Percentiles rank a stretch among this genome's conserved stretches.
These are phyloP conservation scores for Theretra japonica DNA, from an alignment of 2,888 invertebrate genomes.

Conservation along the genomic window DNA sequence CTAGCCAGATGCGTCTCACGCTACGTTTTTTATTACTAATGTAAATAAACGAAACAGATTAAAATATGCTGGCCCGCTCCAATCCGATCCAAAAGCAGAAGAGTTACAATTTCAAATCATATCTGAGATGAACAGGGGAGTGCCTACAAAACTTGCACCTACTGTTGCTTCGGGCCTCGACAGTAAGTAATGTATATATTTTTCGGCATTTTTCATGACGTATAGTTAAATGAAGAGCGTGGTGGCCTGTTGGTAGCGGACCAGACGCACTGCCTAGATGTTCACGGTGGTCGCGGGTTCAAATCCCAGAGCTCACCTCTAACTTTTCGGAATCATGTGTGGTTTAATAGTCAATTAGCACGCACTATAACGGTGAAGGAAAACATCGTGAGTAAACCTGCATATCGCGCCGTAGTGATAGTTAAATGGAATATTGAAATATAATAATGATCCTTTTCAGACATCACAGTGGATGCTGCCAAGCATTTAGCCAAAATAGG, in stretches of 20 bases:
- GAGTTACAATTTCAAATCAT: slow-evolving; percentile 53
- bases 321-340: too few species aligned
- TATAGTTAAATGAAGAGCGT: too few species aligned
- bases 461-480: slow-evolving; percentile 57
- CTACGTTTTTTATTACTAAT: neutral
- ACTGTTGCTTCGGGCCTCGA: slow-evolving; percentile 49
- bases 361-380: too few species aligned
- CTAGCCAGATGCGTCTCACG: too few species aligned
- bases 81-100: slow-evolving; percentile 48
- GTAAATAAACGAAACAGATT: slow-evolving; percentile 45
- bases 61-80: slow-evolving; percentile 55
- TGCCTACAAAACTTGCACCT: slow-evolving; percentile 55
- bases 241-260: too few species aligned
- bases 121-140: slow-evolving; percentile 56
- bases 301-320: too few species aligned
- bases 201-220: neutral
- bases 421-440: too few species aligned
- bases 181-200: slow-evolving; percentile 44
- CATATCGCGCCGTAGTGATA: too few species aligned
- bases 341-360: too few species aligned
- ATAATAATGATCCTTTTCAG: slow-evolving; percentile 45
- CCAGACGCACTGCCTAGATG: too few species aligned
- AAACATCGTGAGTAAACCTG: too few species aligned
- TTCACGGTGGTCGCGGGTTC: too few species aligned
- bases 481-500: slow-evolving; percentile 64